Evolutionary conservation across 2,113 vertebrate species (phyloP), one percentile per base, ranked within the genome.

Genomic region (Apistogramma diplotaenia): DNA sequence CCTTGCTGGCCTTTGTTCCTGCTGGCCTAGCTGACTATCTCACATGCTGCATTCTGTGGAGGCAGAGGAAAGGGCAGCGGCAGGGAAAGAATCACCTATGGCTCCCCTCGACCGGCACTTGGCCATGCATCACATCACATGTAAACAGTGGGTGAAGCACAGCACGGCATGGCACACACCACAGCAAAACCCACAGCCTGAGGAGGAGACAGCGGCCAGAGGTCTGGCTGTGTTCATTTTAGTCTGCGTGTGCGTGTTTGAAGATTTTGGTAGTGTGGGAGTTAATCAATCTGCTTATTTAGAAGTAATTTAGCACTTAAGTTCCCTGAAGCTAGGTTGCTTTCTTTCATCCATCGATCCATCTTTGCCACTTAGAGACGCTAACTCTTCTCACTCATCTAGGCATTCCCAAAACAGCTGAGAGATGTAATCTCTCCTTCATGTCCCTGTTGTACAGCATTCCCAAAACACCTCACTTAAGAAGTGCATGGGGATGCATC

Each of bases 71-170:
- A 92, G 91, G 86, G 91, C 90, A 93, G 89, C 87, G 84, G 90
- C 82, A 67, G 87, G 89, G 89, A 94, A 93, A 91, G 83, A 93
- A 90, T 93, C 89, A 93, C 92, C 92, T 93, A 89, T 93, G 89
- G 85, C 90, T 80, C 74, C 79, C 40, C 78, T 86, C 70, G 19
- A 91, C 85, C 55, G 3, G 74, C 82, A 78, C 82, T 87, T 54
- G 67, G 82, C 77, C 81, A 89, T 18, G 86, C 85, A 90, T 91
- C 90, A 84, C 83, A 78, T 92, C 84, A 87, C 87, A 86, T 81
- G 71, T 61, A 87, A 87, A 87, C 78, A 78, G 49, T 80, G 74
- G 77, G 76, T 12, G 49, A 81, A 81, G 76, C 77, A 74, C 75
- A 37, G 73, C 70, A 73, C 29, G n/a, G 81, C 78, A 92, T 9